Percentiles rank a stretch among this genome's conserved stretches.
phyloP scores from a whole-genome alignment of 2,113 vertebrate genomes.

The Cebidichthys violaceus region DNA sequence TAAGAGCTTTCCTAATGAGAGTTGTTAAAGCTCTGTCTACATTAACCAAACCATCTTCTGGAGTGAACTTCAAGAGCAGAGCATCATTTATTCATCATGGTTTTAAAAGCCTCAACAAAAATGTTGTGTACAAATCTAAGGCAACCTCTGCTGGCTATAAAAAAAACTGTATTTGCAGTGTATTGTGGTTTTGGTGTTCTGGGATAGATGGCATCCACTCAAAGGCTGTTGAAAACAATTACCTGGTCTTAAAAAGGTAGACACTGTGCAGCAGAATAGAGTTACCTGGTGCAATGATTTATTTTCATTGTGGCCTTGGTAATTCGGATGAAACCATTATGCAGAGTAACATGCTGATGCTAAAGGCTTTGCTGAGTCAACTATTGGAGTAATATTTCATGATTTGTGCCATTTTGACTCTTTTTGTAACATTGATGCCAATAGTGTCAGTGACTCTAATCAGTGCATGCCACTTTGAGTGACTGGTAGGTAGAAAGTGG shows the following conservation, averaged over 20 bases:
- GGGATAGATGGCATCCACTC: conserved; percentile 18
- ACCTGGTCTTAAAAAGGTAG: conserved; percentile 21
- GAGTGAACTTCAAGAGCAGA: conserved; percentile 61
- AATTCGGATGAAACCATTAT: conserved; percentile 24
- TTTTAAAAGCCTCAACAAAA: conserved; percentile 76
- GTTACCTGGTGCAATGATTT: not conserved
- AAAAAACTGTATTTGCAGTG: conserved; percentile 33
- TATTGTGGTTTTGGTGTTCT: conserved; percentile 33
- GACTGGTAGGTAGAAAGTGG: conserved; percentile 41
- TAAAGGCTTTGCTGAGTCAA: not conserved
- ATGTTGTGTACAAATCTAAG: conserved; percentile 65
- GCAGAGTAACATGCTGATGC: not conserved
- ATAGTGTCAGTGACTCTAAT: not conserved
- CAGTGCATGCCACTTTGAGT: not conserved
- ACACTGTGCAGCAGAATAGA: conserved; percentile 4
- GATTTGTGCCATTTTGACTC: not conserved
- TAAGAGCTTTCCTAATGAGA: conserved; percentile 71
- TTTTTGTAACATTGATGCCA: not conserved
- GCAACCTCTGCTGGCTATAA: conserved; percentile 41
- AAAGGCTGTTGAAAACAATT: conserved; percentile 27
- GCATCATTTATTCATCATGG: conserved; percentile 77
- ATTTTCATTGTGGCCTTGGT: conserved; percentile 3
- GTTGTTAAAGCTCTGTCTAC: conserved; percentile 62
- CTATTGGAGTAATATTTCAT: not conserved
- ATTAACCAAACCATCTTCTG: conserved; percentile 62